Evolutionary conservation across 2,888 invertebrate genomes (phyloP), one percentile per base, ranked within the genome.

Genomic region (Apodemia mormo): DNA sequence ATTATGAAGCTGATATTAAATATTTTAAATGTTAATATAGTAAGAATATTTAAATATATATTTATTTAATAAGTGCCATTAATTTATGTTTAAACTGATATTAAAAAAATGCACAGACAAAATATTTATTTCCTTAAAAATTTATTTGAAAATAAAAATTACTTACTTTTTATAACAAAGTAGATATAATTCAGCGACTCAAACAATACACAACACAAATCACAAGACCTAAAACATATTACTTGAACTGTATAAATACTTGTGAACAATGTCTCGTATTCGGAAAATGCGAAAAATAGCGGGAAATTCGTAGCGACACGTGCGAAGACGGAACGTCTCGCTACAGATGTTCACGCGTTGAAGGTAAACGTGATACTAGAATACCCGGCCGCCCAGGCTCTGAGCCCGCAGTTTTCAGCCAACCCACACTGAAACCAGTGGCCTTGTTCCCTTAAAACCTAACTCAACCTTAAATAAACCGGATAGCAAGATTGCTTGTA

Each of bases 321-420:
- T 33, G 40, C 29, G 45, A 30, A 22, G 30, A 49, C 43, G 10
- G 58, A 64, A 64, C 7, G 6, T 49, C 56, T 12, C 14, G 14
- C 33, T 58, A n/a, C 65, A 58, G 66, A 65, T 69, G 72, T 71
- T 70, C 33, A 29, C 70, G 61, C 72, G 29, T 14, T 66, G 74
- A 68, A 69, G 74, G 74, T 71, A 66, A 70, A 67, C 72, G 73
- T 73, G 74, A 70, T 64, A 76, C 77, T 77, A 72, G 72, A 30
- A 58, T 30, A 58, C 76, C 71, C 67, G 65, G 72, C 71, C 67
- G 75, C 73, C 76, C 76, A 72, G 76, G 76, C 75, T 45, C 45
- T 3, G 45, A 45, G 45, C 45, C 45, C 76, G 76, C 75, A 43
- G 37, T 56, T 58, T 10, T 45, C 45, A 45, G 45, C 45, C 67